Conservation (phyloP, 30 jellyfish, hydroid and myxozoan species). For the Clytia hemisphaerica region DNA sequence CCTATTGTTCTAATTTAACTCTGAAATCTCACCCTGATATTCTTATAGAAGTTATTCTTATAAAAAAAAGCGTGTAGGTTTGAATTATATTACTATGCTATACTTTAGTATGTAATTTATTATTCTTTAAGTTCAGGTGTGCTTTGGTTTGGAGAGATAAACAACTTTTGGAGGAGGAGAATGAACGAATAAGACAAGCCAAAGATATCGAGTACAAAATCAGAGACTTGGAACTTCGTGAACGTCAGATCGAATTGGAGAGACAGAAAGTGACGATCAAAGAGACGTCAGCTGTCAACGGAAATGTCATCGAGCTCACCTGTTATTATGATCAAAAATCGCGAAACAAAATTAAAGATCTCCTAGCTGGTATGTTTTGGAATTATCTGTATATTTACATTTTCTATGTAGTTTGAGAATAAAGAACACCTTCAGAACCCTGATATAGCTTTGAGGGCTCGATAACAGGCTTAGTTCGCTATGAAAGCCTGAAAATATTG, state of each 20-base stretch:
- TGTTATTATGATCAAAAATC: constrained; percentile 88
- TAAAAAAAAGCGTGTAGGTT: not conserved
- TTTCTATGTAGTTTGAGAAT: no score
- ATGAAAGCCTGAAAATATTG: no score
- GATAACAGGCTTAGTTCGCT: no score
- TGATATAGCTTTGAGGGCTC: no score
- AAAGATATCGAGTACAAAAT: constrained; percentile 62
- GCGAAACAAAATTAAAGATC: constrained; percentile 70
- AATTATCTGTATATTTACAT: no score
- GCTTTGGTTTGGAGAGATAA: constrained; percentile 85
- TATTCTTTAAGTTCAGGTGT: constrained; percentile 47
- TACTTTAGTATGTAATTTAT: not conserved
- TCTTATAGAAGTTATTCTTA: not conserved
- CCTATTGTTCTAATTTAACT: not conserved
- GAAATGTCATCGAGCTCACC: constrained; percentile 77
- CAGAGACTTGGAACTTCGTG: constrained; percentile 64
- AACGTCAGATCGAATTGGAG: constrained; percentile 81
- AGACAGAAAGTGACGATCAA: constrained; percentile 84
- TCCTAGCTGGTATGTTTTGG: constrained; percentile 87
- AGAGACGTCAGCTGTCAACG: constrained; percentile 59
- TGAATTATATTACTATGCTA: not conserved
- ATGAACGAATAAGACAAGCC: constrained; percentile 48
- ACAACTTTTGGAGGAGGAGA: constrained; percentile 54
- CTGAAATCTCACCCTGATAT: not conserved
- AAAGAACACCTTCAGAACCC: no score